These are phyloP conservation scores for Epistrophella euchroma DNA, from an alignment of 2,888 invertebrate species.

Conservation along the genomic window DNA sequence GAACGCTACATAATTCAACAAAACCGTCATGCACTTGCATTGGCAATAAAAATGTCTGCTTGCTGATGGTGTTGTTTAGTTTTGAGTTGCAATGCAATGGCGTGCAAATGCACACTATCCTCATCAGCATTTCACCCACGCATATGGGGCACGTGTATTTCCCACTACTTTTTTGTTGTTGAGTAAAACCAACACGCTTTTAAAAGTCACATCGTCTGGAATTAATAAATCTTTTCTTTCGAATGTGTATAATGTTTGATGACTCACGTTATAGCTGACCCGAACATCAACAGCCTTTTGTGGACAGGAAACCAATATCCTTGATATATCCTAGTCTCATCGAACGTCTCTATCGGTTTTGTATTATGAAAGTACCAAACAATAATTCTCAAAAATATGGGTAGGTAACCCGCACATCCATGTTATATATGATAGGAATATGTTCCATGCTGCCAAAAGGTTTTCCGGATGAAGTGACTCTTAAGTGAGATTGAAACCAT, in stretches of 20 bases:
- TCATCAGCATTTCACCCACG: constrained; percentile 66
- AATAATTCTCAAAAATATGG: constrained; percentile 8
- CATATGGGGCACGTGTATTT: constrained; percentile 64
- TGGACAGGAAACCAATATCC: constrained; percentile 42
- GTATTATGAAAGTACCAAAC: neutral
- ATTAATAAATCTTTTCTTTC: constrained; percentile 47
- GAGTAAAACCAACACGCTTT: constrained; percentile 37
- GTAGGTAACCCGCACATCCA: neutral
- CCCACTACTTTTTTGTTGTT: constrained; percentile 16
- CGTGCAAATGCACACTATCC: constrained; percentile 57
- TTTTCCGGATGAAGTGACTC: constrained; percentile 67
- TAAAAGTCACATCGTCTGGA: constrained; percentile 44
- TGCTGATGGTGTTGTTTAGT: constrained; percentile 23
- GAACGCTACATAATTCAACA: constrained; percentile 46
- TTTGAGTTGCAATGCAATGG: neutral
- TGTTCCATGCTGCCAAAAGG: constrained; percentile 43
- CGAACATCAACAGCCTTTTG: constrained; percentile 1
- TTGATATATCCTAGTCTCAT: constrained; percentile 1
- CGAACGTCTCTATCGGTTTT: neutral
- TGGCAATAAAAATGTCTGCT: constrained; percentile 60
- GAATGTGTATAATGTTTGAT: constrained; percentile 23
- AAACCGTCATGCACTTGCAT: constrained; percentile 70
- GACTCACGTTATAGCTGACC: constrained; percentile 37
- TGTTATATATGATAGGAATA: neutral
- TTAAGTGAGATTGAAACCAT: constrained; percentile 63